Evolutionary conservation across 2,888 invertebrate genomes (phyloP).

Genomic region (Rhamphomyia laevipes): DNA sequence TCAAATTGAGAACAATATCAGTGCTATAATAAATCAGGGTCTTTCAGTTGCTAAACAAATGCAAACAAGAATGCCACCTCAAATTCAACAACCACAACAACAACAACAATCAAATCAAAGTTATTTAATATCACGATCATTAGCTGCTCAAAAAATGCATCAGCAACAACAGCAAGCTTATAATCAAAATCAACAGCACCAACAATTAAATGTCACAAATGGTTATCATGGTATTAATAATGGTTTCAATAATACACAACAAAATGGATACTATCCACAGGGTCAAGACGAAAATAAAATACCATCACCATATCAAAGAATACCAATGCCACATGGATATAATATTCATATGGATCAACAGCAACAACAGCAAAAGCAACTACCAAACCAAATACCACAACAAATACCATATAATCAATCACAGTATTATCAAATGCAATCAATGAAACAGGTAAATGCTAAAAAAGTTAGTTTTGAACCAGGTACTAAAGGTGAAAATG

Average conservation of each 20-base stretch:
- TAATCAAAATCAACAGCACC: not conserved
- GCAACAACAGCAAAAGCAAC: slow-evolving; percentile 31
- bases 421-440: slow-evolving; percentile 54
- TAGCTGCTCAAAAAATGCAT: slow-evolving; percentile 20
- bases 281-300: slow-evolving; percentile 10
- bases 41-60: not conserved
- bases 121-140: slow-evolving; percentile 25
- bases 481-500: slow-evolving; percentile 54
- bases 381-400: slow-evolving; percentile 34
- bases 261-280: slow-evolving; percentile 14
- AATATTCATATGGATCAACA: slow-evolving; percentile 16
- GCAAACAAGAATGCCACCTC: slow-evolving; percentile 6
- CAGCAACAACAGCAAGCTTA: slow-evolving; percentile 14
- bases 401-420: slow-evolving; percentile 37
- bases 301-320: slow-evolving; percentile 47
- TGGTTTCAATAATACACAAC: slow-evolving; percentile 2
- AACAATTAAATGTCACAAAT: not conserved
- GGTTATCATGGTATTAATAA: not conserved
- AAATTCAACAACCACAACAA: slow-evolving; percentile 18
- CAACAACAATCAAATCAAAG: slow-evolving; percentile 23
- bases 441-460: slow-evolving; percentile 29
- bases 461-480: slow-evolving; percentile 66
- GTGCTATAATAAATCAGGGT: not conserved
- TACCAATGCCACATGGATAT: slow-evolving; percentile 45
- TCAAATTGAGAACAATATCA: slow-evolving; percentile 15